phyloP scores from a whole-genome alignment of 1,140 invertebrate genomes.

The Lethrus apterus region DNA sequence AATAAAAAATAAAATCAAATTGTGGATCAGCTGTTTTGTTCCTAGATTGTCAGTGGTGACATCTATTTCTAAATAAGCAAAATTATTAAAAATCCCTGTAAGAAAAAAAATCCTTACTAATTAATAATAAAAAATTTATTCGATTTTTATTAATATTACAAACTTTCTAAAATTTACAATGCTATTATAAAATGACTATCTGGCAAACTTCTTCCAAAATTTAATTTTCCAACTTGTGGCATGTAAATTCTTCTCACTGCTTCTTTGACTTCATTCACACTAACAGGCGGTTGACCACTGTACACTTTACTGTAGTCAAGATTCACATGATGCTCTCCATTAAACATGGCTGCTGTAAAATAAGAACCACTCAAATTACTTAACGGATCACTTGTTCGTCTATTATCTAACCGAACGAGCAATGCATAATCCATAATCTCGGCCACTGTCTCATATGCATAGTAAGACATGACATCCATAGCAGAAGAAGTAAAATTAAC shows the following conservation, averaged over 20 bases:
- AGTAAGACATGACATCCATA: slow-evolving; percentile 57
- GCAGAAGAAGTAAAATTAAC: slow-evolving; percentile 43
- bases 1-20: slow-evolving; percentile 8
- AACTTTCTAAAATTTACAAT: slow-evolving; percentile 23
- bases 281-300: slow-evolving; percentile 46
- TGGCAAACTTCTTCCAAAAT: slow-evolving; percentile 34
- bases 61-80: too few species aligned
- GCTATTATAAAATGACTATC: slow-evolving; percentile 35
- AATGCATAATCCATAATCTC: slow-evolving; percentile 62
- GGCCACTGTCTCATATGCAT: slow-evolving; percentile 65
- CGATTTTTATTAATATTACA: too few species aligned
- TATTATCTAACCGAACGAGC: slow-evolving; percentile 54
- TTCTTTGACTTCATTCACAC: slow-evolving; percentile 49
- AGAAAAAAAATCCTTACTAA: too few species aligned
- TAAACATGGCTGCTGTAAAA: slow-evolving; percentile 42
- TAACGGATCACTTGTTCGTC: slow-evolving; percentile 48
- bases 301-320: slow-evolving; percentile 48
- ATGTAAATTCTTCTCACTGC: slow-evolving; percentile 45
- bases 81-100: too few species aligned
- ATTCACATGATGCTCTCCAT: slow-evolving; percentile 39
- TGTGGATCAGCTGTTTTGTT: slow-evolving; percentile 10
- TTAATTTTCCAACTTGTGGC: slow-evolving; percentile 41
- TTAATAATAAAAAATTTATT: too few species aligned
- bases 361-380: slow-evolving; percentile 46
- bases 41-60: too few species aligned